Conservation (phyloP, 2,797 vertebrate species). For the Esox masquinongy region DNA sequence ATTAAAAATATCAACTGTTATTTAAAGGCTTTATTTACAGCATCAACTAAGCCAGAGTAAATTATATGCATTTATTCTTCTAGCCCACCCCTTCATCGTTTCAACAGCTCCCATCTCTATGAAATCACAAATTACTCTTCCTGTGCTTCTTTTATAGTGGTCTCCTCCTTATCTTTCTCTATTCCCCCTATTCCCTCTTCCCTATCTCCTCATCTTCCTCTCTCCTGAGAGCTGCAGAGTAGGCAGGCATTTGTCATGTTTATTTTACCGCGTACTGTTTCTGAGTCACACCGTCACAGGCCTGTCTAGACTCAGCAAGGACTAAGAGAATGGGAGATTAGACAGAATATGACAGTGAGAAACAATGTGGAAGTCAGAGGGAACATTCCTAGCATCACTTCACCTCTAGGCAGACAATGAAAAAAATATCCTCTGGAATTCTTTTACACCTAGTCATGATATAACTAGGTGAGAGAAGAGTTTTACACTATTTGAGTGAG, state of each 20-base stretch:
- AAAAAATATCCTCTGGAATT: neutral
- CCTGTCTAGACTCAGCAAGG: constrained; percentile 52
- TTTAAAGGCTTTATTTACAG: neutral
- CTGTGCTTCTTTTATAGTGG: neutral
- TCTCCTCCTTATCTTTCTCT: neutral
- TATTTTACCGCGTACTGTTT: constrained; percentile 3
- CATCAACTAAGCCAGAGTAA: neutral
- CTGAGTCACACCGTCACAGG: constrained; percentile 20
- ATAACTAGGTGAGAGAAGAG: neutral
- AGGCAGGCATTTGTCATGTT: neutral
- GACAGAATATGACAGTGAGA: neutral
- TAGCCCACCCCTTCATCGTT: neutral
- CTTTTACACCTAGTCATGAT: neutral
- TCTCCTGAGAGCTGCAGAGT: constrained; percentile 8
- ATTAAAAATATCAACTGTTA: neutral
- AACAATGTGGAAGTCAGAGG: neutral
- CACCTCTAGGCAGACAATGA: constrained; percentile 28
- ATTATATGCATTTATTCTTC: neutral
- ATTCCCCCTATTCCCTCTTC: neutral
- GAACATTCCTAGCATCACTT: neutral
- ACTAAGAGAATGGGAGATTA: constrained; percentile 35
- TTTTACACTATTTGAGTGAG: too few relatives aligned
- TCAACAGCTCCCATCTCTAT: neutral
- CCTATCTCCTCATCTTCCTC: constrained; percentile 10
- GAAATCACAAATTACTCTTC: neutral